Evolutionary conservation across 2,797 vertebrate genomes (phyloP).

Genomic region (Molothrus ater): DNA sequence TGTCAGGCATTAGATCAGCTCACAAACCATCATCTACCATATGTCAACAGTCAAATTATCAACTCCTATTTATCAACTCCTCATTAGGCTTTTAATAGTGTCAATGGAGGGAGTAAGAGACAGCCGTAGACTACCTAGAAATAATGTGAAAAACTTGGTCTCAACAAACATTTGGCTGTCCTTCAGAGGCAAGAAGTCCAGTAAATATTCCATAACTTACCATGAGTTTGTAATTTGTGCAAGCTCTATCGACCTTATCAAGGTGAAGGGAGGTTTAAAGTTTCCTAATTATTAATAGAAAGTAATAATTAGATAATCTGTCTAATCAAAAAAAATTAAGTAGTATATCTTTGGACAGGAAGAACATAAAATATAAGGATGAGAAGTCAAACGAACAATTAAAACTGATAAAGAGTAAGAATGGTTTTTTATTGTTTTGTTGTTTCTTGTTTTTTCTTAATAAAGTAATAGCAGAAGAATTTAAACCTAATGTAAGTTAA

Average conservation of each 20-base stretch:
- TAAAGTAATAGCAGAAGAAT: background rate
- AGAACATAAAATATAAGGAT: background rate
- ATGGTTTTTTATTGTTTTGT: background rate
- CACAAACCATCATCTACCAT: background rate
- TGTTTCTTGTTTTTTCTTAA: background rate
- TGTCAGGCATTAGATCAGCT: background rate
- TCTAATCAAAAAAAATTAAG: background rate
- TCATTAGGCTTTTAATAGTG: background rate
- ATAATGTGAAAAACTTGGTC: background rate
- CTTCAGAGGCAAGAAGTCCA: background rate
- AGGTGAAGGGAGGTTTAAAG: rapidly evolving
- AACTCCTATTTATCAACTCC: background rate
- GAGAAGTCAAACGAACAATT: background rate
- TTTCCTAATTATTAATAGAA: background rate
- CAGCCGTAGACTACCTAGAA: background rate
- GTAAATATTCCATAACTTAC: background rate
- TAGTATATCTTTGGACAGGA: background rate
- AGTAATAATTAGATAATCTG: background rate
- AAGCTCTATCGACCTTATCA: rapidly evolving
- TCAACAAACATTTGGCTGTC: background rate
- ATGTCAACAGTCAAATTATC: background rate
- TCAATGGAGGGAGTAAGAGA: background rate
- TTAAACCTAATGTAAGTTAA: background rate
- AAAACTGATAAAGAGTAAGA: background rate
- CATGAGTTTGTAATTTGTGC: background rate